Base-by-base conservation (phyloP, 2,888 invertebrate genomes). In the Heliconius aoede region DNA sequence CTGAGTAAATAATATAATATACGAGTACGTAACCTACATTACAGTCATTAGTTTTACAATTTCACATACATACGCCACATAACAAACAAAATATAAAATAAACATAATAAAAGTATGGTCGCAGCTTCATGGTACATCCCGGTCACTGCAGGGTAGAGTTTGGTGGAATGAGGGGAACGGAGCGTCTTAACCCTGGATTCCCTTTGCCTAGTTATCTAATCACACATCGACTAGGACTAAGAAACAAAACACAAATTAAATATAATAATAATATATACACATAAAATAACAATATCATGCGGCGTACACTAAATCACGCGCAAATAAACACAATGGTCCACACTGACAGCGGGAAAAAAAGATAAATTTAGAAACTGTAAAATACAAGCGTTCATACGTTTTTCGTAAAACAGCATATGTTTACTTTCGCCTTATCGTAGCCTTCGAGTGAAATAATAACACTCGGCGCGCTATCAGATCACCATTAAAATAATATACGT, bases 351-450 rank as follows among this genome's bases (percentile, higher is more conserved):
- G 15, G 55, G n/a, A n/a, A 55, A 58, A 71, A 65, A 28, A 58
- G 65, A 72, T 61, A 72, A 67, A 76, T 73, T 78, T 75, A 61
- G 72, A 78, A 76, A 74, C 71, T 40, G 60, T 69, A 75, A 75
- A 62, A 69, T 75, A 69, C 15, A 69, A 75, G 55, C 32, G 61
- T 7, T 28, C 55, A 55, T 36, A 55, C 71, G 71, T 74, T 69
- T 74, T 77, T 71, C 28, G 74, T 65, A 60, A 69, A 77, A 65
- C 58, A 77, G 58, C 69, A 61, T 74, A 24, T 80, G 81, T 81
- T 81, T 81, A 81, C 79, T 76, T 55, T 75, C 74, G 74, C 73
- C 79, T 80, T 80, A 80, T 80, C 81, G 30, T 78, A 80, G 79
- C 80, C 80, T 80, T 79, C 79, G 62, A 62, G 62, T 71, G 64